phyloP scores from a whole-genome alignment of 1,140 invertebrate genomes.

The Archivesica marissinica region DNA sequence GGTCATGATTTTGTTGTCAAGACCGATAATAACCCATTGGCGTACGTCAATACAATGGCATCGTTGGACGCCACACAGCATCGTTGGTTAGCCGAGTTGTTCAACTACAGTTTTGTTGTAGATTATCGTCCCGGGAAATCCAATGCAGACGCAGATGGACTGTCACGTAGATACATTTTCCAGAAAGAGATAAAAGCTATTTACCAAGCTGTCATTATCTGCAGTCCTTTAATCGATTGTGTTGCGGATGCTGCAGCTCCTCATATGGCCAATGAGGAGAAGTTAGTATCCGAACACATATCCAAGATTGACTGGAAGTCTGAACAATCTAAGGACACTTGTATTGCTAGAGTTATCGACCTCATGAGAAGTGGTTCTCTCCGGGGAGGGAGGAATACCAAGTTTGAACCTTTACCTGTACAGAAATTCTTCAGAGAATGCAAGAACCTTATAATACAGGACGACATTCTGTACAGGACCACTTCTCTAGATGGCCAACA shows the following conservation, averaged over 20 bases:
- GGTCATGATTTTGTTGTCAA: conserved; percentile 37
- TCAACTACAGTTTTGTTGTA: background rate
- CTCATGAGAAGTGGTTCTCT: too few species aligned
- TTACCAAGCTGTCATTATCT: background rate
- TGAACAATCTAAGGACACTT: too few species aligned
- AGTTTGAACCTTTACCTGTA: too few species aligned
- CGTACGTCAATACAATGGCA: background rate
- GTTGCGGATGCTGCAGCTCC: background rate
- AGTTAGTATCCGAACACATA: too few species aligned
- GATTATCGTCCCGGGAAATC: conserved; percentile 5
- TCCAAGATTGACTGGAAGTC: too few species aligned
- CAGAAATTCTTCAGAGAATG: too few species aligned
- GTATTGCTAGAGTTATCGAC: too few species aligned
- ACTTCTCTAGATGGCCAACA: too few species aligned
- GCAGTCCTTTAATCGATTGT: background rate
- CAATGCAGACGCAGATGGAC: conserved; percentile 62
- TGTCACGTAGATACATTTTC: conserved; percentile 48
- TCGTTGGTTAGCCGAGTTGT: background rate
- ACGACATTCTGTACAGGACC: too few species aligned
- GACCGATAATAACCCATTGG: conserved; percentile 26
- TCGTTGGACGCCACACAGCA: conserved; percentile 5
- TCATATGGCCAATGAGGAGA: background rate
- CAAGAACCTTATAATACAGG: too few species aligned
- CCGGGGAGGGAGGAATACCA: too few species aligned
- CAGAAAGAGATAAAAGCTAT: background rate